These are phyloP conservation scores for Ypsolopha scabrella DNA, from an alignment of 2,888 invertebrate genomes.

Conservation along the genomic window DNA sequence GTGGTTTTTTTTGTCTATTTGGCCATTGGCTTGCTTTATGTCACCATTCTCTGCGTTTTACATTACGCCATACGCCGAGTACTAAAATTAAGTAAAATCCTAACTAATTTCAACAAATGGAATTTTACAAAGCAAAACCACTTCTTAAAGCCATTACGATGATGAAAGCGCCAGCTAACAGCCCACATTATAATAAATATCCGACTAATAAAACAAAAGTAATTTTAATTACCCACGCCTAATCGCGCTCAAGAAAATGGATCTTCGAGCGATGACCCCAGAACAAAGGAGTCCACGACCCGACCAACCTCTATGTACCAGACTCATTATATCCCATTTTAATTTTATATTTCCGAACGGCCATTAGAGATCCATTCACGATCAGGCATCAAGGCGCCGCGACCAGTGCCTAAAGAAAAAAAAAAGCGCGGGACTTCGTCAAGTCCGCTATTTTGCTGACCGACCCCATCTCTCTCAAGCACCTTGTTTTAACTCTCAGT, in stretches of 20 bases:
- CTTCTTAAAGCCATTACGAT: slow-evolving; percentile 18
- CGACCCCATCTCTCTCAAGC: slow-evolving; percentile 30
- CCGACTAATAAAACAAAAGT: slow-evolving; percentile 17
- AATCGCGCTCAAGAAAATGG: slow-evolving; percentile 19
- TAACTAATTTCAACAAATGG: no score
- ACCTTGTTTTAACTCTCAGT: slow-evolving; percentile 11
- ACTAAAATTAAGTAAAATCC: no score
- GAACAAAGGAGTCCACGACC: slow-evolving; percentile 45
- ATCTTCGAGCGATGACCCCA: slow-evolving; percentile 32
- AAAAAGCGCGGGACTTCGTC: slow-evolving; percentile 21
- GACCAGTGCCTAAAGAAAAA: slow-evolving; percentile 28
- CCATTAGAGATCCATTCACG: slow-evolving; percentile 51
- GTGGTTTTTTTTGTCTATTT: no score
- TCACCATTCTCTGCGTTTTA: no score
- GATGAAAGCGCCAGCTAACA: slow-evolving; percentile 9
- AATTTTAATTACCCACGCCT: slow-evolving; percentile 38
- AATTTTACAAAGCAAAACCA: neutral
- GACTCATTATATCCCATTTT: slow-evolving; percentile 49
- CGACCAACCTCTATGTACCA: slow-evolving; percentile 42
- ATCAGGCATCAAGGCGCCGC: slow-evolving; percentile 29
- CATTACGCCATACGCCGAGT: no score
- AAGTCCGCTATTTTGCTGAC: slow-evolving; percentile 30
- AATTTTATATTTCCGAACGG: slow-evolving; percentile 54
- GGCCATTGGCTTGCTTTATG: no score
- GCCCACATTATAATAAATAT: neutral